Evolutionary conservation across 2,797 vertebrate genomes (phyloP).

Genomic region (Alexandromys oeconomus): DNA sequence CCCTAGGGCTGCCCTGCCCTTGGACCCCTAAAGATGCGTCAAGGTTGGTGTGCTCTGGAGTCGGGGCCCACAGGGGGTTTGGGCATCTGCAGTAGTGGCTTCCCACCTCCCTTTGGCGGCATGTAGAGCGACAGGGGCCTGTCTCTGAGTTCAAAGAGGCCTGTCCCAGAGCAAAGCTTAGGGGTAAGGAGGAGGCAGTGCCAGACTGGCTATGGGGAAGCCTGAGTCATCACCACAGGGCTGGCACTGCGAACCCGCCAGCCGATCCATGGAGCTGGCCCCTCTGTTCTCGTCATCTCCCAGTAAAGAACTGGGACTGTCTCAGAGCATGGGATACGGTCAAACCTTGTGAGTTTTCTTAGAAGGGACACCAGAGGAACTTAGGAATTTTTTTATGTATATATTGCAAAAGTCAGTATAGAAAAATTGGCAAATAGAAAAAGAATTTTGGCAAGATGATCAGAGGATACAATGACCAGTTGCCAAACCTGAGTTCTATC

Average conservation of each 20-base stretch:
- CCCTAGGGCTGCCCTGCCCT: background rate
- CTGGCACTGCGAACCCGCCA: background rate
- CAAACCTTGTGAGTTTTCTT: background rate
- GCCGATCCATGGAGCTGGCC: background rate
- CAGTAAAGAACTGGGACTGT: background rate
- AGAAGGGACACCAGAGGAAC: slow-evolving; percentile 1
- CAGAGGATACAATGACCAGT: background rate
- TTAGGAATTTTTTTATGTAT: background rate
- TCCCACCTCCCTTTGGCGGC: slow-evolving; percentile 8
- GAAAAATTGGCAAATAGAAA: slow-evolving; percentile 33
- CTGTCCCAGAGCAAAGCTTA: background rate
- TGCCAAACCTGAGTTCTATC: background rate
- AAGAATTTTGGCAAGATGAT: background rate
- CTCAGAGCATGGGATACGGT: background rate
- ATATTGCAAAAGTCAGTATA: slow-evolving; percentile 30
- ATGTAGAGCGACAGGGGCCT: background rate
- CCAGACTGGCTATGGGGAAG: background rate
- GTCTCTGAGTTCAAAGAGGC: background rate
- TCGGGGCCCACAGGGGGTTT: background rate
- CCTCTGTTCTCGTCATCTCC: background rate
- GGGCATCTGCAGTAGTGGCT: background rate
- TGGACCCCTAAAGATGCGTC: background rate
- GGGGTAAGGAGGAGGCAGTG: background rate
- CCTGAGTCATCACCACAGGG: background rate
- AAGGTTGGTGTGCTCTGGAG: background rate